phyloP scores from a whole-genome alignment of 2,113 vertebrate species.

The Prolemur simus region DNA sequence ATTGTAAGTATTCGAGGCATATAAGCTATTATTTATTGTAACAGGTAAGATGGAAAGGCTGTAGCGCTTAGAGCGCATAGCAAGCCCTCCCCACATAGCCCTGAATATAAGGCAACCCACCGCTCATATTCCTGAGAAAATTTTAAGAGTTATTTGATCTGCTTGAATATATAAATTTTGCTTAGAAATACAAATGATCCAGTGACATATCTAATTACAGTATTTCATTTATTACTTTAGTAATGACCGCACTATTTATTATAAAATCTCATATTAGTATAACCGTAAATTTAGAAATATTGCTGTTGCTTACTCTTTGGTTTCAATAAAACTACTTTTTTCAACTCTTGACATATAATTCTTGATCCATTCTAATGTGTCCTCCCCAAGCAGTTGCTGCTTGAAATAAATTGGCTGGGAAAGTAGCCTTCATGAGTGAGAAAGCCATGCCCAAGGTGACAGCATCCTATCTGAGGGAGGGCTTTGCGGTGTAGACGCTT shows the following conservation, averaged over 20 bases:
- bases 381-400: not conserved
- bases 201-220: not conserved
- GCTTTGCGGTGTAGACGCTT: not conserved
- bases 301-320: not conserved
- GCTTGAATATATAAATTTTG: not conserved
- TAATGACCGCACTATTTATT: not conserved
- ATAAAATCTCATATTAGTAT: not conserved
- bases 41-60: not conserved
- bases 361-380: not conserved
- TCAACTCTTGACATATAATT: not conserved
- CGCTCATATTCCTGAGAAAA: not conserved
- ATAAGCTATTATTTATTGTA: not conserved
- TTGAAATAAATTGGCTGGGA: not conserved
- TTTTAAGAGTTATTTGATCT: not conserved
- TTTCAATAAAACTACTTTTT: not conserved
- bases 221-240: not conserved
- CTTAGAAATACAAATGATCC: not conserved
- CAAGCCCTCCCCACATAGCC: fast-evolving
- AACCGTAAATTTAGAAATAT: not conserved
- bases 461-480: not conserved
- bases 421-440: not conserved
- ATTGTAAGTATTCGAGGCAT: not conserved
- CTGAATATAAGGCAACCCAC: not conserved
- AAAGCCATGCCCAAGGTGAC: not conserved
- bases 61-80: not conserved